A percentile compares a stretch with the other conserved stretches of the same genome.
phyloP scores from a whole-genome alignment of 2,113 vertebrate genomes.

The Elgaria multicarinata region DNA sequence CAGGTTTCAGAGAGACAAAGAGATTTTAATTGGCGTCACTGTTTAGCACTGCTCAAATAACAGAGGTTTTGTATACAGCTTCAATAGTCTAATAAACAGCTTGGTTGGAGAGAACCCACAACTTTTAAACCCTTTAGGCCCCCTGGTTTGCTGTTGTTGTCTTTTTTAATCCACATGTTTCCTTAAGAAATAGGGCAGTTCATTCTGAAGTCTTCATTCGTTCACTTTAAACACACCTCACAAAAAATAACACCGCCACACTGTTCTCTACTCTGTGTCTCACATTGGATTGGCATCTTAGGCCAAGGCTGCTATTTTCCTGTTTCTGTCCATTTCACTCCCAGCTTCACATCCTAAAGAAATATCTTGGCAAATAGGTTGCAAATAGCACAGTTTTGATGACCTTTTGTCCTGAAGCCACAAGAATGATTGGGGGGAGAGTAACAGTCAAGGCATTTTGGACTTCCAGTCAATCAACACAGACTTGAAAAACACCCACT shows the following conservation, averaged over 20 bases:
- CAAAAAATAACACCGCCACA: background rate
- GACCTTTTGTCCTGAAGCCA: background rate
- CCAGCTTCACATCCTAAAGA: background rate
- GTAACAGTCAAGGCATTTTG: background rate
- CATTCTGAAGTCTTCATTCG: background rate
- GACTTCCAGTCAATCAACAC: background rate
- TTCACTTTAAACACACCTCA: background rate
- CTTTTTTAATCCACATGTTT: background rate
- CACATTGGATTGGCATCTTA: background rate
- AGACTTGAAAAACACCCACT: background rate
- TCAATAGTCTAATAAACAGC: constrained; percentile 55
- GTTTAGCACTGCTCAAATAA: constrained; percentile 43
- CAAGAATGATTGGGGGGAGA: background rate
- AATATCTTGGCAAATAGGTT: background rate
- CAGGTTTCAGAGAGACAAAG: constrained; percentile 35
- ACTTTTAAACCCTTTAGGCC: constrained; percentile 51
- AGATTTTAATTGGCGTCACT: constrained; percentile 49
- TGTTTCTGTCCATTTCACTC: background rate
- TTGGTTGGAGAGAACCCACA: constrained; percentile 37
- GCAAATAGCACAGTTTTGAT: background rate
- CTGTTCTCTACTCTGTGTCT: too few species aligned
- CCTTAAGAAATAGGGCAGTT: constrained; percentile 40
- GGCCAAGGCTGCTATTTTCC: background rate
- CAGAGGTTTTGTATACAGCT: constrained; percentile 43
- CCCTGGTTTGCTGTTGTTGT: background rate